Base-by-base conservation (phyloP, 1,140 invertebrate species). In the Diorhabda elongata region DNA sequence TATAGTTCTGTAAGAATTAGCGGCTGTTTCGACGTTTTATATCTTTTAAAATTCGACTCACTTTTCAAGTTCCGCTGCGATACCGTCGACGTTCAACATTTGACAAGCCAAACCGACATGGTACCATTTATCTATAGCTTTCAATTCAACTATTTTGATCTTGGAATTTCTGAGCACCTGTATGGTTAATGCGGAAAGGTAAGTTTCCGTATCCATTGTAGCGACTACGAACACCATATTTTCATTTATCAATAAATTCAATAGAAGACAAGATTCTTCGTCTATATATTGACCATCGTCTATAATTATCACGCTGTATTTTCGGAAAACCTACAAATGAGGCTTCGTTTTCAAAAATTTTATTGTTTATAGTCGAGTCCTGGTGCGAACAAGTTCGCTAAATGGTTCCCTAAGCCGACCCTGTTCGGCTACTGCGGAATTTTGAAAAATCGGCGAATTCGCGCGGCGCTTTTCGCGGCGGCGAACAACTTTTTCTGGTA, bases 31-130 rank as follows among this genome's bases (percentile, higher is more conserved):
- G 6, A 56, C 52, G 52, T 56, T n/a, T 56, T 7, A 7, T 56
- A 7, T 56, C 52, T 56, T 56, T 56, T 56, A n/a, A n/a, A 26
- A 1, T 1, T 26, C 26, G 26, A 66, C 61, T 79, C 80, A 87
- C 87, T 84, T 88, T 77, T 88, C 86, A 7, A 90, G 77, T 72
- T 88, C 86, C 2, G 85, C 77, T 0, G 87, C 84, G 52, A 89
- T 85, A 2, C 84, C 88, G 64, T 83, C 77, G 0, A 87, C 85
- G 43, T 87, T 81, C 2, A 90, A 77, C 47, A 88, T 79, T 76
- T 89, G 88, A 77, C 88, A 90, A 0, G 83, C 85, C 2, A 90
- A 71, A 3, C 83, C 85, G 6, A 84, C 83, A 44, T 87, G 85
- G 70, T 83, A 87, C 83, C 84, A 86, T 63, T 84, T 84, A 57